These are phyloP conservation scores for Phenganax stokvisi DNA, from an alignment of 92 coral and sea anemone genomes.

Conservation along the genomic window DNA sequence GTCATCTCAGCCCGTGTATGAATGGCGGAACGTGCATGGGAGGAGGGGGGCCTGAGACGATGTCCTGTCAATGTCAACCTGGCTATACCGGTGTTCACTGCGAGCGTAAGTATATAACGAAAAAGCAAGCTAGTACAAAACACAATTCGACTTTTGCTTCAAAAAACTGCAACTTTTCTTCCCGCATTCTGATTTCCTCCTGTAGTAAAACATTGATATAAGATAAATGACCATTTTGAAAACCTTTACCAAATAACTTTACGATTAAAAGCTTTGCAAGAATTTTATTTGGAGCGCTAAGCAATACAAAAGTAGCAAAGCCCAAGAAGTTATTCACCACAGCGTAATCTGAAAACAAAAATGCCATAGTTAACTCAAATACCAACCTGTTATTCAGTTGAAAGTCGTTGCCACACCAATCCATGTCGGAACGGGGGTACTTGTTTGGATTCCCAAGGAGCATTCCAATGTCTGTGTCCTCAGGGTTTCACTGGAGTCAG, in stretches of 20 bases:
- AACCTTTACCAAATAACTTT: too few relatives aligned
- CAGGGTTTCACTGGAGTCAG: constrained; percentile 92
- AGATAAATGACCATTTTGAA: too few relatives aligned
- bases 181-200: too few relatives aligned
- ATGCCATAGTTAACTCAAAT: background rate
- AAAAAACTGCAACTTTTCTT: too few relatives aligned
- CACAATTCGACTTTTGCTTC: too few relatives aligned
- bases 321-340: too few relatives aligned
- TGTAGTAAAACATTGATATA: too few relatives aligned
- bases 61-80: constrained; percentile 65
- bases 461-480: constrained; percentile 84
- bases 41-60: constrained; percentile 54
- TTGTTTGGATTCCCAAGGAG: constrained; percentile 74
- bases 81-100: constrained; percentile 89
- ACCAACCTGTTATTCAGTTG: constrained; percentile 52
- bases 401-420: constrained; percentile 83
- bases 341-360: too few relatives aligned
- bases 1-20: constrained; percentile 89
- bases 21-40: constrained; percentile 90
- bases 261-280: too few relatives aligned
- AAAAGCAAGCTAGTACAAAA: too few relatives aligned
- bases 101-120: constrained; percentile 58
- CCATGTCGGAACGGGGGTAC: constrained; percentile 99
- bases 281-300: too few relatives aligned
- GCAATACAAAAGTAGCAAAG: too few relatives aligned